Base-by-base conservation (phyloP, 2,113 vertebrate genomes). In the Ranitomeya imitator region DNA sequence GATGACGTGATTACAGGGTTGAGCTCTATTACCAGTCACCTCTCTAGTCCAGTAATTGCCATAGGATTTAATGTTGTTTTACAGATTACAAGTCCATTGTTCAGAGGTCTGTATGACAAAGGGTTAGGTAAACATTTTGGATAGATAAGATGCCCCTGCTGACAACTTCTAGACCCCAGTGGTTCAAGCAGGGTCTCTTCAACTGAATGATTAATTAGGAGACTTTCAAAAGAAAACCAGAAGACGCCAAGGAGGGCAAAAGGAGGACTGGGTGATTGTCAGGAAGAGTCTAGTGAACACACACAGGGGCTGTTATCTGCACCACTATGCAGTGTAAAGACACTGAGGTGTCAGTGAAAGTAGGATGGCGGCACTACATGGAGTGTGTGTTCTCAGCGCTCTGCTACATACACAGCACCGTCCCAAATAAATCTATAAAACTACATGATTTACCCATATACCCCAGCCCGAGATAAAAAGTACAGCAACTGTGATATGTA, bases 111-210 rank as follows among this genome's bases (percentile, higher is more conserved):
- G 93, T 93, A 94, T 95, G 96, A 96, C 93, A 95, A 96, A 96
- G 95, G 95, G 95, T 96, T 95, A 96, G 97, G 95, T 95, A 95
- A 95, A 97, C 94, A 91, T 96, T 95, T 96, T 93, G 94, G 92
- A 92, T 95, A 95, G 96, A 96, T 94, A 95, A 96, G 95, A 91
- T 92, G 93, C 92, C 94, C 95, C 94, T 91, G 90, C 93, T 95
- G 96, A 96, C 95, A 95, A 95, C 92, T 95, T 94, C 93, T 95
- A 95, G 96, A 93, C 95, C 95, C 94, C 94, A 91, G 91, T 90
- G 93, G 92, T 93, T 92, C 92, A 91, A 88, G 92, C 90, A 90
- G 88, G 89, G 90, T 91, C 91, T 90, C 90, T 90, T 78, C 85
- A 85, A 92, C 82, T 0, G 88, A 31, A 71, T 92, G 94, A 94